Evolutionary conservation across 1,140 invertebrate species (phyloP), one percentile per base, ranked within the genome.

Genomic region (Cepaea nemoralis): DNA sequence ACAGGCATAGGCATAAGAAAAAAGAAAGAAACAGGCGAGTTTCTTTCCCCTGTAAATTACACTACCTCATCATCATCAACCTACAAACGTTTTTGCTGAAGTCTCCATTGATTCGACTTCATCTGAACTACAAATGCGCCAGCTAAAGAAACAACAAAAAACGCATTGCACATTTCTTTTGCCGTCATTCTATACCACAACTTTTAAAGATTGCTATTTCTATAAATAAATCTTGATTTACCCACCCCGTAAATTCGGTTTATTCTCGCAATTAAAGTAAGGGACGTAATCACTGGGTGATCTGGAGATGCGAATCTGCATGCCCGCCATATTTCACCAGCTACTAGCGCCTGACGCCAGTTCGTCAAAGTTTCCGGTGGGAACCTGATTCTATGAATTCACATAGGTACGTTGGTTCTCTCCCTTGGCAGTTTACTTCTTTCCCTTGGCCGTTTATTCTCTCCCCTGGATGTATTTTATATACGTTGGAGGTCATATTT

Each of bases 121-220:
- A n/a, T n/a, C n/a, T n/a, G n/a, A n/a, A n/a, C n/a, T n/a, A n/a
- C n/a, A n/a, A n/a, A n/a, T n/a, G n/a, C n/a, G n/a, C n/a, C n/a
- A n/a, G n/a, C n/a, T n/a, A n/a, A n/a, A n/a, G n/a, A n/a, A 10
- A 19, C 42, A 45, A 45, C 42, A 45, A 10, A 45, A 45, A 19
- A 45, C 19, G 42, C 8, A n/a, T n/a, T n/a, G 50, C 19, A 55
- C 3, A 55, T 5, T 24, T 55, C 50, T 55, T 55, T 55, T 22
- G 16, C 22, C n/a, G 50, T 55, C 19, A 55, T 55, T 55, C 50
- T 8, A 55, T 14, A 55, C 8, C 22, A 55, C 8, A 3, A 8
- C n/a, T 55, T 55, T 55, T n/a, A 3, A 55, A 55, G 50, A 55
- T 55, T 55, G 50, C 50, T 55, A 63, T 63, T 63, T 63, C 59